Percentiles rank a stretch among this genome's conserved stretches.
These are phyloP conservation scores for Oreortyx pictus DNA, from an alignment of 2,797 vertebrate species.

Conservation along the genomic window DNA sequence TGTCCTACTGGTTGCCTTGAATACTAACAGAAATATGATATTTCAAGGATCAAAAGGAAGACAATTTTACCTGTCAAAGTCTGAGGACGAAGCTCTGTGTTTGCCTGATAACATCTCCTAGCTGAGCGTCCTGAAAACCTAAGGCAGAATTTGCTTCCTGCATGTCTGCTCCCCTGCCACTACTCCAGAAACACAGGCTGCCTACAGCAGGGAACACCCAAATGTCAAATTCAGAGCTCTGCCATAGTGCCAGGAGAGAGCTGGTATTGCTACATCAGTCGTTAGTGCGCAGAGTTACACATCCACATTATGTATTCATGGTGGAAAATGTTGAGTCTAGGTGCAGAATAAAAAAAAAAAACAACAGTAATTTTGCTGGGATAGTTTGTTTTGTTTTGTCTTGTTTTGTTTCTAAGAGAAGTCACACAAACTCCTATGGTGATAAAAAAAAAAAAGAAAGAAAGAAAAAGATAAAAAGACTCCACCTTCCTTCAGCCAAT, in stretches of 20 bases:
- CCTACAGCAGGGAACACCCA: background rate
- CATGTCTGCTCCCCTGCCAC: background rate
- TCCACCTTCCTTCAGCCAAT: background rate
- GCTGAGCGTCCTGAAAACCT: background rate
- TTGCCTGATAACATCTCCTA: background rate
- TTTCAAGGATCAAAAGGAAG: constrained; percentile 24
- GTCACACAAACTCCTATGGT: background rate
- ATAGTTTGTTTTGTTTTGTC: background rate
- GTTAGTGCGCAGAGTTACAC: background rate
- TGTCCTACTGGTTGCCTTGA: constrained; percentile 42
- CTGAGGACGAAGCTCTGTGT: background rate
- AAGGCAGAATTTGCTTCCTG: constrained; percentile 5
- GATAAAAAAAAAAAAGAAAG: background rate
- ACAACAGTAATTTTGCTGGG: background rate
- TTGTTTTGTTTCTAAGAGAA: background rate
- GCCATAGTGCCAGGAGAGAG: background rate
- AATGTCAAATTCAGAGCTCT: background rate
- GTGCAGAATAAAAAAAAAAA: background rate
- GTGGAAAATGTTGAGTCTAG: background rate
- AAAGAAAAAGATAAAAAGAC: background rate
- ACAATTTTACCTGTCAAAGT: background rate
- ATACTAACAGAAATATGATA: background rate
- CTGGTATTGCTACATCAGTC: background rate
- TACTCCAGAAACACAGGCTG: background rate
- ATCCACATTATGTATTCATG: background rate